Conservation (phyloP, 2,888 invertebrate species). For the Trichacis sp. region DNA sequence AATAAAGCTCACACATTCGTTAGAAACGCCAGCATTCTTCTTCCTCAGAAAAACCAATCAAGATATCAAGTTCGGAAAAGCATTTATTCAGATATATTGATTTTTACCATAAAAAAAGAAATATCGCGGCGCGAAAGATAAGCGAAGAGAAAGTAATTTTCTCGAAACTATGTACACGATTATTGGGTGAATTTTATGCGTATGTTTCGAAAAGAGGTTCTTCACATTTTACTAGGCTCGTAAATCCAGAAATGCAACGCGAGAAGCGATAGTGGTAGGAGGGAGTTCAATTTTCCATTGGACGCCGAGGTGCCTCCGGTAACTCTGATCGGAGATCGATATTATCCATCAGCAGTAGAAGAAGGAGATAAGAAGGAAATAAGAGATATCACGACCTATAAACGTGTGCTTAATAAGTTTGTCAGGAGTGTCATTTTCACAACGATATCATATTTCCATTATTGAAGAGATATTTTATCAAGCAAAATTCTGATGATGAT, state of each 20-base stretch:
- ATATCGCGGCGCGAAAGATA: too few relatives aligned
- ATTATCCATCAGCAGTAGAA: slow-evolving; percentile 21
- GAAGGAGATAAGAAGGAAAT: slow-evolving; percentile 10
- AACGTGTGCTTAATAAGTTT: neutral
- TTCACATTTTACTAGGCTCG: slow-evolving; percentile 22
- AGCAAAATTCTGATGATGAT: too few relatives aligned
- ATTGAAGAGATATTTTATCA: too few relatives aligned
- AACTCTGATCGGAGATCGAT: slow-evolving; percentile 27
- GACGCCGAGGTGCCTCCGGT: slow-evolving; percentile 22
- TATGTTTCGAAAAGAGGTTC: slow-evolving; percentile 14
- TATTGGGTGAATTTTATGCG: slow-evolving; percentile 16
- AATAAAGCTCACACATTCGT: too few relatives aligned
- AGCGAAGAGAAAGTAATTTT: slow-evolving; percentile 22
- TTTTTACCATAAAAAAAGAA: too few relatives aligned
- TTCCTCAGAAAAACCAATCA: too few relatives aligned
- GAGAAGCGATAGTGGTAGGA: neutral
- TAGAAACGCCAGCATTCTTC: too few relatives aligned
- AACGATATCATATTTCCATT: too few relatives aligned
- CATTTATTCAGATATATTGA: too few relatives aligned
- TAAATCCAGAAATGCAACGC: slow-evolving; percentile 23
- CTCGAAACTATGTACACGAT: slow-evolving; percentile 24
- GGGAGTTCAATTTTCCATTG: slow-evolving; percentile 28
- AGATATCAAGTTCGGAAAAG: too few relatives aligned
- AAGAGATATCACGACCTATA: slow-evolving; percentile 19
- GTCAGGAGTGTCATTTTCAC: too few relatives aligned